These are phyloP conservation scores for Cochlearius cochlearius DNA, from an alignment of 2,113 vertebrate genomes.

Conservation along the genomic window DNA sequence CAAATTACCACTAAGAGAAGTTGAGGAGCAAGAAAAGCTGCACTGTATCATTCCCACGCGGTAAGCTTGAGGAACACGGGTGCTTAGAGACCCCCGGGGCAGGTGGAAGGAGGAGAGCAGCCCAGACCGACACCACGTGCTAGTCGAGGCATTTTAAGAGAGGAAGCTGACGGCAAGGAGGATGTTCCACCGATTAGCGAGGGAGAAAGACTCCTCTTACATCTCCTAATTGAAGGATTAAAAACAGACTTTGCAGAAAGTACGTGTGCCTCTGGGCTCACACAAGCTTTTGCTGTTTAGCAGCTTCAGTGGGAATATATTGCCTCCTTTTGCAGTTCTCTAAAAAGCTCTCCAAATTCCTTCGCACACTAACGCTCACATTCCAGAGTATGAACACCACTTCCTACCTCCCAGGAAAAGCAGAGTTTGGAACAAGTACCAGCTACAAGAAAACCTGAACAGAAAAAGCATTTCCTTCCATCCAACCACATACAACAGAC, in stretches of 20 bases:
- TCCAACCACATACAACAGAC: not conserved
- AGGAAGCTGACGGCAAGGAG: not conserved
- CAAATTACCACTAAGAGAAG: not conserved
- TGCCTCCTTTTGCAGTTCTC: not conserved
- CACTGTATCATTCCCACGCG: not conserved
- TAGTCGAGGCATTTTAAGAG: not conserved
- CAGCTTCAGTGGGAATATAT: not conserved
- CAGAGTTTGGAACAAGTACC: not conserved
- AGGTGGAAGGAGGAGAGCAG: not conserved
- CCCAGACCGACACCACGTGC: not conserved
- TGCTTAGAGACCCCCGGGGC: not conserved
- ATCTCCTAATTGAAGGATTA: not conserved
- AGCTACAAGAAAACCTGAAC: not conserved
- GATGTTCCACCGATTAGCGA: not conserved
- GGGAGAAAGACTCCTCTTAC: not conserved
- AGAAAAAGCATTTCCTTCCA: not conserved
- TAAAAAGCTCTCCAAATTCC: not conserved
- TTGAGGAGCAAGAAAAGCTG: slow-evolving; percentile 4
- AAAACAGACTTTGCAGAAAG: not conserved
- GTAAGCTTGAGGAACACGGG: not conserved
- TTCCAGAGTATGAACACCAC: not conserved
- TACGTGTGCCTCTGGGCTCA: not conserved
- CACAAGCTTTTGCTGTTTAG: not conserved
- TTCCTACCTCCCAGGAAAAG: slow-evolving; percentile 13
- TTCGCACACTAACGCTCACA: not conserved